Conservation (phyloP, 2,797 vertebrate genomes). For the Tragelaphus oryx region DNA sequence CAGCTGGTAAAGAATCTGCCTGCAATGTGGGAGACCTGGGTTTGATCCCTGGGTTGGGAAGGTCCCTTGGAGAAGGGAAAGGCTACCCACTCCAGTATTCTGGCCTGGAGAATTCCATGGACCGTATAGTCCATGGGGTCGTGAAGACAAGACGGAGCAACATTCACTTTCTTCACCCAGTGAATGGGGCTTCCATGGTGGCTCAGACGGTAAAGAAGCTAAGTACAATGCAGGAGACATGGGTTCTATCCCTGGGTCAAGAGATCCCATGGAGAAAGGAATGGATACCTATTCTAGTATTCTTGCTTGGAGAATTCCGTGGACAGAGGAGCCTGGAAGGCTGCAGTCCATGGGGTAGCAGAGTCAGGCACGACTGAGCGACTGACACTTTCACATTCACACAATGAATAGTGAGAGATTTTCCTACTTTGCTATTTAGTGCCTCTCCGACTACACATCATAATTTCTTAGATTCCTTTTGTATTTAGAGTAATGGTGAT, state of each 20-base stretch:
- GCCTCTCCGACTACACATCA: fast-evolving
- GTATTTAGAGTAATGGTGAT: not conserved
- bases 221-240: not conserved
- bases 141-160: not conserved
- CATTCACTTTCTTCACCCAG: not conserved
- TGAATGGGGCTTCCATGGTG: not conserved
- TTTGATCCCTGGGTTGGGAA: not conserved
- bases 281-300: not conserved
- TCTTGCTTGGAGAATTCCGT: not conserved
- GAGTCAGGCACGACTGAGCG: not conserved
- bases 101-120: not conserved
- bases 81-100: not conserved
- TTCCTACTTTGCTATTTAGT: not conserved
- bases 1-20: not conserved
- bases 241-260: not conserved
- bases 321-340: not conserved
- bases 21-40: not conserved
- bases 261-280: not conserved
- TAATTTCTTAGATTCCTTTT: not conserved
- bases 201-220: not conserved
- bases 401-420: not conserved
- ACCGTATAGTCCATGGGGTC: not conserved
- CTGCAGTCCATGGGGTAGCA: not conserved
- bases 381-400: not conserved
- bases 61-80: not conserved